Evolutionary conservation across 2,797 vertebrate genomes (phyloP).

Genomic region (Phalloptychus januarius): DNA sequence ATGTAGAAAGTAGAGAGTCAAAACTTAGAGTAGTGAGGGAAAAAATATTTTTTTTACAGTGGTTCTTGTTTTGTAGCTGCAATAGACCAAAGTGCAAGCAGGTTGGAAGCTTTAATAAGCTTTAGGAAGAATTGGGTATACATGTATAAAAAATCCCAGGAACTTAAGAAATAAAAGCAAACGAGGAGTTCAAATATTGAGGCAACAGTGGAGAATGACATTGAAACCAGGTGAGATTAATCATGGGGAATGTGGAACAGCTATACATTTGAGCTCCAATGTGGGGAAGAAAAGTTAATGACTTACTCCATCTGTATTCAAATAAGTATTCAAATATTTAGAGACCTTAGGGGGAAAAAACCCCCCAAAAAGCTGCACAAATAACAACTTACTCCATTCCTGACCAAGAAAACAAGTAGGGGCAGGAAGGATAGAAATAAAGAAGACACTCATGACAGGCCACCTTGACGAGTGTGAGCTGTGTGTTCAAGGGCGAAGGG

Average conservation of each 20-base stretch:
- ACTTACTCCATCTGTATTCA: conserved; percentile 25
- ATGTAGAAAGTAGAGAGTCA: neutral
- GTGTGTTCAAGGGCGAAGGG: conserved; percentile 37
- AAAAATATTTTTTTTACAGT: neutral
- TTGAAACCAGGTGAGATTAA: neutral
- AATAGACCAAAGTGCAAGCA: neutral
- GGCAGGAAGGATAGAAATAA: conserved; percentile 10
- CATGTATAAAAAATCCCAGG: neutral
- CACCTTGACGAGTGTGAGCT: conserved; percentile 40
- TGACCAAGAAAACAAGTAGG: neutral
- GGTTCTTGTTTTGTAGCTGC: neutral
- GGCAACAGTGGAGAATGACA: neutral
- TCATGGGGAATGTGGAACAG: neutral
- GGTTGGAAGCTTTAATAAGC: no score
- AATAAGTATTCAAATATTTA: conserved; percentile 10
- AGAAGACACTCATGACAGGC: conserved; percentile 28
- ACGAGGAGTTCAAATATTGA: neutral
- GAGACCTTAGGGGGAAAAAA: neutral
- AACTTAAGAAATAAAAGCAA: no score
- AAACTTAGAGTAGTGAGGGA: neutral
- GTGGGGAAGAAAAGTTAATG: conserved; percentile 29
- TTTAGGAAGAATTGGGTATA: neutral
- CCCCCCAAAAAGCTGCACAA: conserved; percentile 19
- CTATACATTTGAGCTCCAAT: conserved; percentile 5
- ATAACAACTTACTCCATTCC: conserved; percentile 15